Base-by-base conservation (phyloP, 2,888 invertebrate genomes). In the Caprella mutica region DNA sequence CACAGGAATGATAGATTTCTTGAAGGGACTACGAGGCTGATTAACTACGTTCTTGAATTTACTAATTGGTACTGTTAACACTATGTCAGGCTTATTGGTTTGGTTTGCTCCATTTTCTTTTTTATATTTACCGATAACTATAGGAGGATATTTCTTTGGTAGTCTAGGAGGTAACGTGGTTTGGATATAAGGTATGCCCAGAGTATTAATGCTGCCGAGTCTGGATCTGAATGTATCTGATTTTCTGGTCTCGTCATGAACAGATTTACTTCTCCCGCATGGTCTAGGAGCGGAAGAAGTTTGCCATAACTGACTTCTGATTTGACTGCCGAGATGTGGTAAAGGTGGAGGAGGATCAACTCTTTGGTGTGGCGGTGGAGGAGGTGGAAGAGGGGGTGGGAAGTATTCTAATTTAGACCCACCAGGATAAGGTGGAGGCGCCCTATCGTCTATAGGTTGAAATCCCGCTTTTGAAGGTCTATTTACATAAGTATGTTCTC, bases 171-270 rank as follows among this genome's bases (percentile, higher is more conserved):
- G 42, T 29, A 48, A 21, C 17, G 48, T 48, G 8, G 48, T 48
- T 48, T 48, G 48, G 48, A n/a, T n/a, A n/a, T 48, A 48, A 48
- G 48, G 48, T 30, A 48, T 48, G 48, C 48, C 48, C 48, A 48
- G 33, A n/a, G 48, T 48, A 30, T 48, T 48, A 19, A 48, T 48
- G 30, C 42, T 40, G n/a, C 54, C 42, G n/a, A 54, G 29, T 8
- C 54, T 35, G 29, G 54, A 54, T 43, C 42, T 23, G 14, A 27
- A 24, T n/a, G 40, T 19, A 9, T 38, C 39, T 29, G 27, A 24
- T 27, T 43, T 54, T n/a, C 42, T 24, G 21, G 24, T 9, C 12
- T 54, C 42, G 30, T 54, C 27, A 14, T 42, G 52, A 19, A 38
- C 38, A 9, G 38, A 40, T 17, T 40, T 52, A 17, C 40, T 52